A percentile compares a stretch with the other conserved stretches of the same genome.
Conservation (phyloP, 2,113 vertebrate genomes). For the Pseudonaja textilis region DNA sequence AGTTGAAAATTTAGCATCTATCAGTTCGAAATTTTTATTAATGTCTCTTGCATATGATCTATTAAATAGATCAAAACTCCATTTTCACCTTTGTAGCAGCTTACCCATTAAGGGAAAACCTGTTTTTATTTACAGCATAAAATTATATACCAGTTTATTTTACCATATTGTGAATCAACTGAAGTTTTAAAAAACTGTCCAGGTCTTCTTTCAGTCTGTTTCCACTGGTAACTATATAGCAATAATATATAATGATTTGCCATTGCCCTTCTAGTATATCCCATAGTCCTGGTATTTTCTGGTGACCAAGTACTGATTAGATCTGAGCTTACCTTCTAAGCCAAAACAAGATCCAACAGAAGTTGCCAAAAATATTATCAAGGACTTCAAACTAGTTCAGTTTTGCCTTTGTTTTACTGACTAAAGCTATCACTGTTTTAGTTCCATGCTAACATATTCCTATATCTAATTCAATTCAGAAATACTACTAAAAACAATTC, state of each 20-base stretch:
- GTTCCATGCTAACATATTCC: neutral
- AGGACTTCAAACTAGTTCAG: neutral
- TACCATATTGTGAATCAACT: neutral
- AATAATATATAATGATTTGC: neutral
- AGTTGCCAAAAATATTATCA: neutral
- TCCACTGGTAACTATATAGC: neutral
- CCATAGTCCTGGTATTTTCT: neutral
- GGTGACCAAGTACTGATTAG: neutral
- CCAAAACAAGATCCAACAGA: neutral
- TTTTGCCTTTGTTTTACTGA: neutral
- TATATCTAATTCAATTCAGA: neutral
- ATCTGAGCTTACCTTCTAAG: neutral
- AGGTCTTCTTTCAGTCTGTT: neutral
- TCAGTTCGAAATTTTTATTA: neutral
- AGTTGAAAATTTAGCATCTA: neutral
- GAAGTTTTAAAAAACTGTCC: neutral
- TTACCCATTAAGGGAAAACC: neutral
- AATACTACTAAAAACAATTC: neutral
- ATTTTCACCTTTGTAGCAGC: neutral
- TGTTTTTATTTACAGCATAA: neutral
- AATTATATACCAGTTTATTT: neutral
- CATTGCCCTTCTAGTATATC: neutral
- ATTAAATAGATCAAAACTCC: neutral
- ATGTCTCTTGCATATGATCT: neutral
- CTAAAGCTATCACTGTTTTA: neutral